A percentile compares a stretch with the other conserved stretches of the same genome.
Evolutionary conservation across 1,140 invertebrate genomes (phyloP).

Genomic region (Wasmannia auropunctata): DNA sequence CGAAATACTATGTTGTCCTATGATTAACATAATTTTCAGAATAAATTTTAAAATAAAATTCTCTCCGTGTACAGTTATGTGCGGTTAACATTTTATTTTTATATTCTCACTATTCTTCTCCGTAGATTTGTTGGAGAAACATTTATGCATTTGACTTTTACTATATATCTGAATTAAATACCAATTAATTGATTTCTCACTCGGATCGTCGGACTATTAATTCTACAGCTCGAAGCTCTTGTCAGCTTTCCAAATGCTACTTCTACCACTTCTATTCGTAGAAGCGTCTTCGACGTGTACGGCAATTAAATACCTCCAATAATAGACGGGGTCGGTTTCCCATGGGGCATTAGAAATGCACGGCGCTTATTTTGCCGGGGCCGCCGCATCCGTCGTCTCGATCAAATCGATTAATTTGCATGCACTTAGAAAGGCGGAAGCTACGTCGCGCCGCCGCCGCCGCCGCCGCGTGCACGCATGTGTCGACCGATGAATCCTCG

Average conservation of each 20-base stretch:
- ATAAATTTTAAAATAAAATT: too few species aligned
- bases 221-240: not conserved
- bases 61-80: too few species aligned
- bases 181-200: not conserved
- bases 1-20: too few species aligned
- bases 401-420: constrained; percentile 67
- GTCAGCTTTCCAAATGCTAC: not conserved
- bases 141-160: not conserved
- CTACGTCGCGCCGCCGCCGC: too few species aligned
- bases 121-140: not conserved
- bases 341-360: constrained; percentile 41
- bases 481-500: constrained; percentile 49
- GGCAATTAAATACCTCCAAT: constrained; percentile 20
- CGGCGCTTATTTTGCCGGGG: constrained; percentile 37
- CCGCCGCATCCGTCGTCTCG: constrained; percentile 34
- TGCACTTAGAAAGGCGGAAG: constrained; percentile 75
- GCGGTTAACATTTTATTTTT: not conserved
- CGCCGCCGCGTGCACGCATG: constrained; percentile 39
- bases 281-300: constrained; percentile 7
- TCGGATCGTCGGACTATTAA: not conserved
- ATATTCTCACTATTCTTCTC: not conserved
- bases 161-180: not conserved
- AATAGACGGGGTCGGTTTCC: constrained; percentile 35
- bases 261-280: constrained; percentile 7
- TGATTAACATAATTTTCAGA: too few species aligned